Conservation (phyloP, 2,113 vertebrate genomes). For the Hypanus sabinus region DNA sequence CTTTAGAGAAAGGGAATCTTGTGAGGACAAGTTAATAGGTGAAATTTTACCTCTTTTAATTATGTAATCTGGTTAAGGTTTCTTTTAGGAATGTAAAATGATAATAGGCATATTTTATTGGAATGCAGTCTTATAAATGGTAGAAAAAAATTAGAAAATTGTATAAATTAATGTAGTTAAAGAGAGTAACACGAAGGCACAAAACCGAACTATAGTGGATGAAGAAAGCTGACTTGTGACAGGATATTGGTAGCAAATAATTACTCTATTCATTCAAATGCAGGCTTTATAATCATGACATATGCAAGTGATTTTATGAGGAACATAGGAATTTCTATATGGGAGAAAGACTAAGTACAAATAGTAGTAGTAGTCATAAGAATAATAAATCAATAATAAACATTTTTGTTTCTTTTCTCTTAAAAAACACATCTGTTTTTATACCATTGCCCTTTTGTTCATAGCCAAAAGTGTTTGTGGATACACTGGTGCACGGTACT, state of each 20-base stretch:
- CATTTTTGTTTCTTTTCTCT: background rate
- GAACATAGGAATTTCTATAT: background rate
- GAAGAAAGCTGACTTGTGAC: background rate
- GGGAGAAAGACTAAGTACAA: background rate
- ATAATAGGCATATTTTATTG: background rate
- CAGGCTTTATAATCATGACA: background rate
- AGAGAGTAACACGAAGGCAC: background rate
- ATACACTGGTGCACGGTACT: background rate
- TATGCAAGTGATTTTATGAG: background rate
- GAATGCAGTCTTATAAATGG: background rate
- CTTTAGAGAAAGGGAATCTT: background rate
- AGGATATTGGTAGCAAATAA: background rate
- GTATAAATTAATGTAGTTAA: background rate
- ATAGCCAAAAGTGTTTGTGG: background rate
- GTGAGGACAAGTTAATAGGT: background rate
- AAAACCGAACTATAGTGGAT: background rate
- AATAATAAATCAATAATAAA: background rate
- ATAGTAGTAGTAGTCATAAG: too few species aligned
- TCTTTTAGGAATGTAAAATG: background rate
- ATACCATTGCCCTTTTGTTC: background rate
- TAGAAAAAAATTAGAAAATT: background rate
- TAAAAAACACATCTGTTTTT: background rate
- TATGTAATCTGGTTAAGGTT: background rate
- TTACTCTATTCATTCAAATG: background rate
- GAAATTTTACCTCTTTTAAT: background rate